Evolutionary conservation across 2,888 invertebrate genomes (phyloP).

Genomic region (Deilephila elpenor): DNA sequence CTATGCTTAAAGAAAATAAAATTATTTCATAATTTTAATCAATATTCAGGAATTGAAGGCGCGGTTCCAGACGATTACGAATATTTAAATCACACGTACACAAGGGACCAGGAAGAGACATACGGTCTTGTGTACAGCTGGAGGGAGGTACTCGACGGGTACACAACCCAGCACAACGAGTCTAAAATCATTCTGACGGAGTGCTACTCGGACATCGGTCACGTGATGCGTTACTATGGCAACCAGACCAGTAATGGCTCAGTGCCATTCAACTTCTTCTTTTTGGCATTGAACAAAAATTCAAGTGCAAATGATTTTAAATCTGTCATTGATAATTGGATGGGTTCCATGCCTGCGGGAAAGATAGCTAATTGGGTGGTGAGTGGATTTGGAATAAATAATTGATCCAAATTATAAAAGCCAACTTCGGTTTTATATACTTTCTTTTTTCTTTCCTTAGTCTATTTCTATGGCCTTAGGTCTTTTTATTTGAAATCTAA

Average conservation of each 20-base stretch:
- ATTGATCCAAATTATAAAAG: too few species aligned
- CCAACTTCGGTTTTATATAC: too few species aligned
- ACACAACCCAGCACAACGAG: conserved; percentile 57
- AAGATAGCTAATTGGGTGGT: conserved; percentile 88
- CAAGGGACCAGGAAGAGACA: conserved; percentile 80
- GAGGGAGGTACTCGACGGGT: conserved; percentile 84
- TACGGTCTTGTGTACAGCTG: conserved; percentile 86
- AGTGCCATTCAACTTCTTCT: conserved; percentile 88
- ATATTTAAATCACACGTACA: conserved; percentile 83
- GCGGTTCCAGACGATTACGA: conserved; percentile 76
- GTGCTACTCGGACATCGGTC: conserved; percentile 80
- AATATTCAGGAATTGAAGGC: conserved; percentile 53
- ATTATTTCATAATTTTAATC: background rate
- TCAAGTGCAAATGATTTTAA: conserved; percentile 83
- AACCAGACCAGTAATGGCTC: conserved; percentile 78
- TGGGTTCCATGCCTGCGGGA: conserved; percentile 81
- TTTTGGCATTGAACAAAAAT: conserved; percentile 75
- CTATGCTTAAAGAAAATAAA: too few species aligned
- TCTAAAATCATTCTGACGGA: conserved; percentile 86
- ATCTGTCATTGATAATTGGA: conserved; percentile 81
- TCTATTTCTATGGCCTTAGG: too few species aligned
- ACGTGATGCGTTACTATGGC: conserved; percentile 85
- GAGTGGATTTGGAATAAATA: conserved; percentile 47
- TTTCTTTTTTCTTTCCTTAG: too few species aligned
- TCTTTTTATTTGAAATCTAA: too few species aligned